Evolutionary conservation across 64 coral and sea anemone genomes (phyloP), one percentile per base, ranked within the genome.

Genomic region (Stichodactyla mertensii): DNA sequence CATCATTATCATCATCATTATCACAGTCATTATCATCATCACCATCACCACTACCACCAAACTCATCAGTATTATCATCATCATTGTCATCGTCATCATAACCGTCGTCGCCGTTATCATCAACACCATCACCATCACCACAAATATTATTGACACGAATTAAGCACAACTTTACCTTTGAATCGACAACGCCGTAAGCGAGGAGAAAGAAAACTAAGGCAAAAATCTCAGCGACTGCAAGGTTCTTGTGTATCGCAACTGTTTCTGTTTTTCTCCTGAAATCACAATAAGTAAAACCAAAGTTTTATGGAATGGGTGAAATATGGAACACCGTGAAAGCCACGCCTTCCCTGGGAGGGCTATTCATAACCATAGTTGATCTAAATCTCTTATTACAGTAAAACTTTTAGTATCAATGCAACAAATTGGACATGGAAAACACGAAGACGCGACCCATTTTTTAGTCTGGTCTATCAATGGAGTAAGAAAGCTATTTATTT

Each of bases 201-300:
- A 87, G 4, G 51, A 92, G 90, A 61, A 92, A 92, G 60, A 61
- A 71, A 18, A 74, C 51, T 22, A 83, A 61, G 1, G 90, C 90
- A 11, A 92, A 83, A 8, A 36, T 67, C 78, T 92, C 77, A 1
- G 90, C 85, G 54, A 59, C 69, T 10, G 90, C 90, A 31, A 92
- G 86, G 71, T 92, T 81, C 78, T 87, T 92, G 31, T 92, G 90
- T 77, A 92, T 92, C 3, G 59, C 52, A 5, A 86, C 11, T 19
- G 90, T 92, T 52, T 92, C 90, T 66, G 90, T 87, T 52, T 86
- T 52, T 77, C 77, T 87, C 78, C 90, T 92, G 78, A 8, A 12
- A 55, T 13, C 6, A 11, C n/a, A 74, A 31, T 69, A 69, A 69
- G n/a, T 20, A 69, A 20, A 74, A 11, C 12, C 11, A 2, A 31